Conservation (phyloP, 1,140 invertebrate species). For the Cotesia chilonis region DNA sequence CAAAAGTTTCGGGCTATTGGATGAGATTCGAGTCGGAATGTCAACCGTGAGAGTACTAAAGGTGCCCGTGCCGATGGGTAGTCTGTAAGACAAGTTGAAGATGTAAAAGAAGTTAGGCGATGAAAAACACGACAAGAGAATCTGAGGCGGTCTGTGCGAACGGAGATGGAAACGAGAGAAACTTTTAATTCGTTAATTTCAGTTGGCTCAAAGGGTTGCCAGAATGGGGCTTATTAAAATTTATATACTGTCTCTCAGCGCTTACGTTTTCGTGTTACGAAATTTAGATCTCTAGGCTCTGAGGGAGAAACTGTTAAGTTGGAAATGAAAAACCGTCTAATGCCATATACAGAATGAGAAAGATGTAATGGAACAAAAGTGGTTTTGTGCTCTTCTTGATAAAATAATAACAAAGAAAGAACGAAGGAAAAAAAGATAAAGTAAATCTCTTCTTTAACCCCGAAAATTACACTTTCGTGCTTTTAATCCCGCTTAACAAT, state of each 20-base stretch:
- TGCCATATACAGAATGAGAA: too few relatives aligned
- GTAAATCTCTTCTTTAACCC: slow-evolving; percentile 43
- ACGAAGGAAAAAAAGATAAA: slow-evolving; percentile 17
- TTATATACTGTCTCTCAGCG: slow-evolving; percentile 47
- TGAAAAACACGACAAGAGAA: slow-evolving; percentile 9
- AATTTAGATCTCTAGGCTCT: slow-evolving; percentile 18
- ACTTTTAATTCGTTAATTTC: slow-evolving; percentile 65
- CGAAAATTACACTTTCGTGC: slow-evolving; percentile 59
- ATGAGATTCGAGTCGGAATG: slow-evolving; percentile 53
- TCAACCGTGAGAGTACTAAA: slow-evolving; percentile 62
- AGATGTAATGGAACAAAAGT: slow-evolving; percentile 5
- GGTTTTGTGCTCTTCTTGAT: slow-evolving; percentile 32
- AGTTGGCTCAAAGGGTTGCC: slow-evolving; percentile 56
- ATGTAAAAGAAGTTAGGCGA: slow-evolving; percentile 14
- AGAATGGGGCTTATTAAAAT: slow-evolving; percentile 61
- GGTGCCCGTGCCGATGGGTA: slow-evolving; percentile 26
- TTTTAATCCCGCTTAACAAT: slow-evolving; percentile 61
- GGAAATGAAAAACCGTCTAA: slow-evolving; percentile 2
- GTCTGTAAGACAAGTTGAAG: slow-evolving; percentile 2
- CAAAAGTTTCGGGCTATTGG: slow-evolving; percentile 55
- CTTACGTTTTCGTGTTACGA: slow-evolving; percentile 5
- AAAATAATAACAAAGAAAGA: slow-evolving; percentile 18
- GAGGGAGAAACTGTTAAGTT: not conserved
- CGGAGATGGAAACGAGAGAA: slow-evolving; percentile 43
- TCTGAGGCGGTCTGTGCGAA: slow-evolving; percentile 3